Evolutionary conservation across 2,797 vertebrate species (phyloP).

Genomic region (Peromyscus attwateri): DNA sequence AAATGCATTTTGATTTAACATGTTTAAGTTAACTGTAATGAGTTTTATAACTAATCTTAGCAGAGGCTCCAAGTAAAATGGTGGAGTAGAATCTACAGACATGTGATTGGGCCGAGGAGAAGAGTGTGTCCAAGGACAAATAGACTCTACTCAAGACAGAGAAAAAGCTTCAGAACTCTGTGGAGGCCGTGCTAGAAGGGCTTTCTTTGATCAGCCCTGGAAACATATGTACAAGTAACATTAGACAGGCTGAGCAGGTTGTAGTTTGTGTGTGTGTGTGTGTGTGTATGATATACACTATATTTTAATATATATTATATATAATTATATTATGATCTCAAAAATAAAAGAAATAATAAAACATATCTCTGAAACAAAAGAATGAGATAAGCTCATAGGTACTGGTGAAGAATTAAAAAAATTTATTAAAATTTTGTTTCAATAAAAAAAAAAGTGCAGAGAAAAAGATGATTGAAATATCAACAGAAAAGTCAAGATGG

Average conservation of each 20-base stretch:
- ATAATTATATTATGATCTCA: background rate
- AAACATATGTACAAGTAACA: background rate
- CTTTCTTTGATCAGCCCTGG: background rate
- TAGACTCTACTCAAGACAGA: background rate
- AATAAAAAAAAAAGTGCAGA: background rate
- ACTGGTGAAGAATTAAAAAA: background rate
- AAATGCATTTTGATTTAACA: background rate
- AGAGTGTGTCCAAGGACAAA: background rate
- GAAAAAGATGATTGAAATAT: background rate
- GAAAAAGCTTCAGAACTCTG: background rate
- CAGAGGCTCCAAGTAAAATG: background rate
- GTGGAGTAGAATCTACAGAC: background rate
- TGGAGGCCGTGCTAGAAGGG: background rate
- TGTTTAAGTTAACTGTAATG: background rate
- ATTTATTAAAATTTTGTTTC: background rate
- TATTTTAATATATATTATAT: too few species aligned
- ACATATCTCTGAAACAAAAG: background rate
- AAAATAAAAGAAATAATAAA: background rate
- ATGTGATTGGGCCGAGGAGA: background rate
- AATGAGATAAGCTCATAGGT: background rate
- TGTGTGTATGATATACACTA: too few species aligned
- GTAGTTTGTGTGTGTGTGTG: too few species aligned
- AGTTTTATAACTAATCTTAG: slow-evolving; percentile 29
- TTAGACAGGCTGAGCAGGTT: too few species aligned
- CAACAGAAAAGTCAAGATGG: background rate